Conservation (phyloP, 2,113 vertebrate genomes). For the Pungitius pungitius region DNA sequence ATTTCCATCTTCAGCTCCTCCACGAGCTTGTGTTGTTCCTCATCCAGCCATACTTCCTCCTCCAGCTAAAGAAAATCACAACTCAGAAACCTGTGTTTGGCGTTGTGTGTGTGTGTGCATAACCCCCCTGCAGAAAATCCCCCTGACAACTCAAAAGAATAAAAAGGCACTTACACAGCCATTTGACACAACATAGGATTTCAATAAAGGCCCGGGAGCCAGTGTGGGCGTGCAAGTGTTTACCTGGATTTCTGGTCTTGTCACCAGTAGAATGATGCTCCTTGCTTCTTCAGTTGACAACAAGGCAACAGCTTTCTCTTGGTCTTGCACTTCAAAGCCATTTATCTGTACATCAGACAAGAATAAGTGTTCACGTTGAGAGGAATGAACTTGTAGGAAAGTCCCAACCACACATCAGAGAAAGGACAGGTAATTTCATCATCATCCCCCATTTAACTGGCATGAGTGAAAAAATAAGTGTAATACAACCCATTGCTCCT, state of each 20-base stretch:
- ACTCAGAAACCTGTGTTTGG: slow-evolving; percentile 45
- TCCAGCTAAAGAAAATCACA: slow-evolving; percentile 85
- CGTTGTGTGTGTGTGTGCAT: slow-evolving; percentile 20
- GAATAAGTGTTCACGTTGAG: neutral
- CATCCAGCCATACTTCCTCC: slow-evolving; percentile 94
- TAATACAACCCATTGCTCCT: slow-evolving; percentile 18
- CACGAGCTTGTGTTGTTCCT: slow-evolving; percentile 92
- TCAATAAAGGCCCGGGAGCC: slow-evolving; percentile 34
- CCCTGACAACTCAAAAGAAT: slow-evolving; percentile 32
- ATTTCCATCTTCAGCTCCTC: slow-evolving; percentile 93
- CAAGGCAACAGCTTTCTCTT: slow-evolving; percentile 90
- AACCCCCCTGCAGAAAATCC: slow-evolving; percentile 55
- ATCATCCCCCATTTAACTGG: slow-evolving; percentile 7
- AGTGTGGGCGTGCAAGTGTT: slow-evolving; percentile 30
- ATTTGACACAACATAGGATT: slow-evolving; percentile 54
- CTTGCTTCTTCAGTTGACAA: slow-evolving; percentile 89
- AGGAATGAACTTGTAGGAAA: slow-evolving; percentile 16
- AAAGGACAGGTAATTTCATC: slow-evolving; percentile 8
- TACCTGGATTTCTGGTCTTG: slow-evolving; percentile 93
- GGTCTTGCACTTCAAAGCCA: slow-evolving; percentile 91
- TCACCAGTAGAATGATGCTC: slow-evolving; percentile 89
- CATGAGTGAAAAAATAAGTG: slow-evolving; percentile 3
- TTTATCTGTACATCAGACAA: slow-evolving; percentile 90
- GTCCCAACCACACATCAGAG: neutral
- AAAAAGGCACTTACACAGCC: slow-evolving; percentile 37